Base-by-base conservation (phyloP, 1,140 invertebrate genomes). In the Geopemphigus sp. region DNA sequence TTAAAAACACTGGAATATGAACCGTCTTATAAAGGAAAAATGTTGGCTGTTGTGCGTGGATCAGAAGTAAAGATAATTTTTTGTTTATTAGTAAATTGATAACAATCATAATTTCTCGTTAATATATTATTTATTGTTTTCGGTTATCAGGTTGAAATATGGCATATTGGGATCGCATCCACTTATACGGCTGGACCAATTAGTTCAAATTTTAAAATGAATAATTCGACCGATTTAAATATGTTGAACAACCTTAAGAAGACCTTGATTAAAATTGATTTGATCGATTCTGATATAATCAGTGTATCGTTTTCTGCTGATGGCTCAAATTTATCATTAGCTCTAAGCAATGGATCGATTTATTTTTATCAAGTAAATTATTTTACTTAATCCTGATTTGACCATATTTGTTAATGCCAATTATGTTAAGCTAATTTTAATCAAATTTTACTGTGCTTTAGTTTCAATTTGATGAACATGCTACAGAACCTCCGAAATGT, bases 291-390 rank as follows among this genome's bases (percentile, higher is more conserved):
- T 26, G 32, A 39, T n/a, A 92, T 97, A 54, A 89, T 93, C 6
- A 94, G 95, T 86, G 94, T 94, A 26, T 90, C 94, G 19, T 94
- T 98, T 85, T 95, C 95, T 70, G 95, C 95, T 0, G 95, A 98
- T 88, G 95, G 95, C 19, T 95, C 94, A 39, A 95, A 94, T 1
- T 88, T 98, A 56, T 95, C 95, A 6, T 95, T 95, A 39, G 95
- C 94, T 8, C 92, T 92, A 84, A 86, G 89, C 0, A 95, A 96
- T 87, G 96, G 95, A 80, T 89, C 91, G 84, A 92, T 97, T 1
- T 94, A 95, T 85, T 98, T 98, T 86, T 97, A 95, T 85, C 94
- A 97, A 87, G 92, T 93, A 81, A 85, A 82, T 81, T 81, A 84
- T 81, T 19, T 12, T 29, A 14, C 19, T 19, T 12, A 11, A 5